Percentiles rank a stretch among this genome's conserved stretches.
These are phyloP conservation scores for Rallus limicola DNA, from an alignment of 2,113 vertebrate species.

Conservation along the genomic window DNA sequence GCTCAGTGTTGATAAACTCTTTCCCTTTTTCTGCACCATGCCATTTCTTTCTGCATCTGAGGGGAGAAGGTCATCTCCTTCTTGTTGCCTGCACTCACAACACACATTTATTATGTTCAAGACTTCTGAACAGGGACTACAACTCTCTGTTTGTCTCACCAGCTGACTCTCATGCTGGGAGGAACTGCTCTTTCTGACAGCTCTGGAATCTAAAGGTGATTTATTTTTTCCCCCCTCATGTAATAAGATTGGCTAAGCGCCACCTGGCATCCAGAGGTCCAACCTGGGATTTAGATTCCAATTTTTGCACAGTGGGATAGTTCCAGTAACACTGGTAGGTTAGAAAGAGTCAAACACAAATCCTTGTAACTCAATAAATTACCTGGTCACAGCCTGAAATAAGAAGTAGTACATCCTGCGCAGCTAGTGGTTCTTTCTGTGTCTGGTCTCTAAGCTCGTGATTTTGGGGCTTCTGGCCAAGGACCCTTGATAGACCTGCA, in stretches of 20 bases:
- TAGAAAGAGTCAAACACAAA: constrained; percentile 17
- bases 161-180: not conserved
- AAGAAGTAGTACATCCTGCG: not conserved
- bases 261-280: not conserved
- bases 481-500: not conserved
- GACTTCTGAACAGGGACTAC: not conserved
- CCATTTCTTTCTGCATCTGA: not conserved
- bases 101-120: not conserved
- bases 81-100: not conserved
- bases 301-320: not conserved
- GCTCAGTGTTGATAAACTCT: not conserved
- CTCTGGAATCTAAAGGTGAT: not conserved
- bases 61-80: not conserved
- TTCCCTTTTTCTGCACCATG: not conserved
- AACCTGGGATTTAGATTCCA: not conserved
- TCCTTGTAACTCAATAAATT: not conserved
- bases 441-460: not conserved
- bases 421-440: not conserved
- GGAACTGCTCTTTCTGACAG: not conserved
- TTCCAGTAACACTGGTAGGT: not conserved
- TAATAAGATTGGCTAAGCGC: not conserved
- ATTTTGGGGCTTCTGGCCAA: not conserved
- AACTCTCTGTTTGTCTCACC: not conserved
- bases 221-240: not conserved
- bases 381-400: not conserved